Evolutionary conservation across 2,113 vertebrate species (phyloP), one percentile per base, ranked within the genome.

Genomic region (Ciconia maguari): DNA sequence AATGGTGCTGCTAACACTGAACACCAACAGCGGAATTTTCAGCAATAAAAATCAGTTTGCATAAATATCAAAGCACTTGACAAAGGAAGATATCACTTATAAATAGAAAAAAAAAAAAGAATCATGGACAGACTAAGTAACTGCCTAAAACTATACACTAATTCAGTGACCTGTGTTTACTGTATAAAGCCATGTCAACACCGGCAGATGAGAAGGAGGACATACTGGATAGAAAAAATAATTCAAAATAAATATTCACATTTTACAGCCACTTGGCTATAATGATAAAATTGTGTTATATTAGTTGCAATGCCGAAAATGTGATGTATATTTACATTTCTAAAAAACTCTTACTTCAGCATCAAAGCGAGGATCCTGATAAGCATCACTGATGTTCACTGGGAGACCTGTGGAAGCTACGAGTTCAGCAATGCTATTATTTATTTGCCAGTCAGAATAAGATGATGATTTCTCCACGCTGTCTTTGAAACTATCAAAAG

Each of bases 361-460:
- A 87, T 99, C 99, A 90, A 99, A 99, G 96, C 99, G 99, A 42
- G 99, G 99, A 95, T 99, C 99, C 97, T 99, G 99, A 95, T 99
- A 99, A 82, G 99, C 99, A 62, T 99, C 99, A 3, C 99, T 99
- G 93, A 99, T 99, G 97, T 99, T 99, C 89, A 99, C 99, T 2
- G 99, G 99, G 41, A 99, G 99, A 91, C 99, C 99, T 3, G 99
- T 99, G 60, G 99, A 99, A 52, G 99, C 99, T 26, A 99, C 99
- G 29, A 99, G 98, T 97, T 99, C 99, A 8, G 99, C 99, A 60
- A 99, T 98, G 86, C 99, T 99, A 89, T 99, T 99, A 96, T 99
- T 99, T 97, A 99, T 99, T 81, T 99, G 98, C 99, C 99, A 99
- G 97, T 99, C 99, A 0, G 99, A 99, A 95, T 99, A 99, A 3